Percentiles rank a stretch among this genome's conserved stretches.
These are phyloP conservation scores for Agriopis marginaria DNA, from an alignment of 2,888 invertebrate species.

Conservation along the genomic window DNA sequence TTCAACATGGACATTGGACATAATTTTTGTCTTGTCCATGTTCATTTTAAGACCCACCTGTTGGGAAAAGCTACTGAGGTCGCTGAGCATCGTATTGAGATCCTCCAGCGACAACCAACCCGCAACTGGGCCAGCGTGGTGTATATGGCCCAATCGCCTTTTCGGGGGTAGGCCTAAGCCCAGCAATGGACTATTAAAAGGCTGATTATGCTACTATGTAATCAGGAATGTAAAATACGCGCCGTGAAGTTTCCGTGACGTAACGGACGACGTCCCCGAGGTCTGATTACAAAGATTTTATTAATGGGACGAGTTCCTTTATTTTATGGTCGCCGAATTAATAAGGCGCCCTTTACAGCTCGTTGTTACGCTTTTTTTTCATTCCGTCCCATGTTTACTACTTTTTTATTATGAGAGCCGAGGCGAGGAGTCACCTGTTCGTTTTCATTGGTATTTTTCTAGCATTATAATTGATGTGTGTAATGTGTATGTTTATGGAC, in stretches of 20 bases:
- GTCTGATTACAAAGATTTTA: constrained; percentile 64
- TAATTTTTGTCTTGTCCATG: no score
- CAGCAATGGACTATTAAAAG: no score
- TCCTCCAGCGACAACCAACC: no score
- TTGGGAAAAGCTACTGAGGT: no score
- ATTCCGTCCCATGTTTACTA: constrained; percentile 60
- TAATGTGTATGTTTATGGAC: no score
- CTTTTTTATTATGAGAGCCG: constrained; percentile 53
- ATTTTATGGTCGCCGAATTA: constrained; percentile 68
- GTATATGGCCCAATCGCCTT: no score
- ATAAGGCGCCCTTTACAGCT: constrained; percentile 65
- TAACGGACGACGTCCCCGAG: constrained; percentile 17
- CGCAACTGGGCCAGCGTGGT: no score
- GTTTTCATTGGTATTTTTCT: background rate
- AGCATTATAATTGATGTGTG: no score
- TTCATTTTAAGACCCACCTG: no score
- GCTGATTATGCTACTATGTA: background rate
- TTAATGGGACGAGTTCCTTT: constrained; percentile 53
- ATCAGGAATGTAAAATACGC: constrained; percentile 1
- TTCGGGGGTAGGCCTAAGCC: no score
- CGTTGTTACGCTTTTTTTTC: constrained; percentile 60
- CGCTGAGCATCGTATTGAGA: no score
- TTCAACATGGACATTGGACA: no score
- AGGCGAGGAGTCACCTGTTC: constrained; percentile 10
- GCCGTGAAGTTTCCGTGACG: constrained; percentile 5